Base-by-base conservation (phyloP, 92 coral and sea anemone species). In the Epizoanthus fatuus region DNA sequence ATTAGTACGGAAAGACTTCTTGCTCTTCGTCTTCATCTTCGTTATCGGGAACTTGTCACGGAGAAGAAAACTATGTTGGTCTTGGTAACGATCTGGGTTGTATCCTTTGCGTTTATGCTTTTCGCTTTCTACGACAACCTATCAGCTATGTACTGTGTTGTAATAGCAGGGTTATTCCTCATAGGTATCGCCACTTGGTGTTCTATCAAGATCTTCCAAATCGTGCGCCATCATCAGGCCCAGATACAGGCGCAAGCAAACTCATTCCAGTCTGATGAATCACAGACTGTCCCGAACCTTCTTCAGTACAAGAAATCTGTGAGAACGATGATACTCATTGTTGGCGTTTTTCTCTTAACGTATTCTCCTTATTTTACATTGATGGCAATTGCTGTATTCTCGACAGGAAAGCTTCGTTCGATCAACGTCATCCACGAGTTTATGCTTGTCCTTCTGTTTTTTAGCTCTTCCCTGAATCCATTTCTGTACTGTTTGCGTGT, bases 291-390 rank as follows among this genome's bases (percentile, higher is more conserved):
- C 15, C 22, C 39, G 3, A 16, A 73, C 19, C 7, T 51, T 25
- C 2, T 51, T 3, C 35, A 73, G 22, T 73, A 25, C 47, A 73
- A 19, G 63, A 73, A 11, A 73, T 73, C 63, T 37, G 63, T 73
- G 4, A 73, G 40, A 35, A 49, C 56, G 2, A 73, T 73, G 60
- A 15, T 52, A 10, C 47, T 53, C 17, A 53, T 25, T 29, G 63
- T 53, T 49, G 17, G 63, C 8, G 2, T 73, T 2, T 73, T 73
- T 37, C 6, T 73, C 4, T 12, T 29, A 53, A 73, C 79, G 8
- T 73, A 73, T 73, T 11, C 35, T 0, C 79, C 79, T 7, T 62
- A 60, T 51, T 37, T 17, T 20, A 52, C 35, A 4, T 51, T 5
- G 47, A 42, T 42, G 47, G 7, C 7, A 42, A 42, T 42, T 42